A percentile compares a stretch with the other conserved stretches of the same genome.
These are phyloP conservation scores for Bufo gargarizans DNA, from an alignment of 2,113 vertebrate genomes.

Conservation along the genomic window DNA sequence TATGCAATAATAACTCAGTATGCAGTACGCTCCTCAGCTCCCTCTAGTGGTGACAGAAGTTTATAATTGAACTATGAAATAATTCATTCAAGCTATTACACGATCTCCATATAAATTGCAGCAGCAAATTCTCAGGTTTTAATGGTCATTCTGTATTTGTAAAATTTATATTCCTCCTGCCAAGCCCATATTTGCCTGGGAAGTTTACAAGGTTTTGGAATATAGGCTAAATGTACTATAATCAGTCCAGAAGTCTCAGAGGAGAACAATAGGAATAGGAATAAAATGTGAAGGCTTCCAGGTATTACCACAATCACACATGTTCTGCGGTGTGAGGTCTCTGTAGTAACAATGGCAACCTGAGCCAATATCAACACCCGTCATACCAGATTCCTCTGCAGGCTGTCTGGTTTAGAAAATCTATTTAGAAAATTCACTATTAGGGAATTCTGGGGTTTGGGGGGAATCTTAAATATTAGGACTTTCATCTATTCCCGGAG, in stretches of 20 bases:
- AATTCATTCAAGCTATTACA: too few species aligned
- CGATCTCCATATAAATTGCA: neutral
- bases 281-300: neutral
- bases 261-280: neutral
- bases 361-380: constrained; percentile 15
- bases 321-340: constrained; percentile 38
- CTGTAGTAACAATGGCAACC: neutral
- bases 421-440: neutral
- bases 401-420: neutral
- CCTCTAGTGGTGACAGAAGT: too few species aligned
- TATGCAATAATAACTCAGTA: too few species aligned
- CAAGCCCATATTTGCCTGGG: too few species aligned
- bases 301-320: neutral
- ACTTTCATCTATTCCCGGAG: too few species aligned
- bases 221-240: neutral
- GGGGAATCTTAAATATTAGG: neutral
- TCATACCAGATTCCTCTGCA: neutral
- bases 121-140: neutral
- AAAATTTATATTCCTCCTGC: too few species aligned
- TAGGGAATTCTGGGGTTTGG: neutral
- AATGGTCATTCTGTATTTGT: neutral
- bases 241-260: neutral
- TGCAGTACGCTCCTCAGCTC: too few species aligned
- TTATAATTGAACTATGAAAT: too few species aligned
- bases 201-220: neutral